phyloP scores from a whole-genome alignment of 2,888 invertebrate genomes.

The Phalera bucephala region DNA sequence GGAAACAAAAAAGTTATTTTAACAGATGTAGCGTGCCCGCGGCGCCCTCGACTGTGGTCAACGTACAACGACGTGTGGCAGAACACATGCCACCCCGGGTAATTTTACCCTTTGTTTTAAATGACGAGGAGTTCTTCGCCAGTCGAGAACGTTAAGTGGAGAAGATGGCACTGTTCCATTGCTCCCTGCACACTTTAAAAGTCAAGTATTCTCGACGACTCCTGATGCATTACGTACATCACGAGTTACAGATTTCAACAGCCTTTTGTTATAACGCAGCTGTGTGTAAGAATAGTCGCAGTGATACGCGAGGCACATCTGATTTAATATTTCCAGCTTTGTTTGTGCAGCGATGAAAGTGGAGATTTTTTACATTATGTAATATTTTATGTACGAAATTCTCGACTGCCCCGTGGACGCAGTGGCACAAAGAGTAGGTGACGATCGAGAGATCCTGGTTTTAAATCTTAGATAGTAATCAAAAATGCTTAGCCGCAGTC shows the following conservation, averaged over 20 bases:
- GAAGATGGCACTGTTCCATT: constrained; percentile 67
- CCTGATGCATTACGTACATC: too few relatives aligned
- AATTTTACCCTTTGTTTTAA: constrained; percentile 75
- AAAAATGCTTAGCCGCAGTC: too few relatives aligned
- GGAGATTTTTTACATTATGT: too few relatives aligned
- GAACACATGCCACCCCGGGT: constrained; percentile 47
- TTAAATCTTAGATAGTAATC: too few relatives aligned
- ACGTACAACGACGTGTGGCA: constrained; percentile 51
- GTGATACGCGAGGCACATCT: too few relatives aligned
- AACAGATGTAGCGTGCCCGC: constrained; percentile 40
- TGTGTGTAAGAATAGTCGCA: too few relatives aligned
- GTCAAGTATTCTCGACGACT: constrained; percentile 59
- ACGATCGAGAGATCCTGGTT: too few relatives aligned
- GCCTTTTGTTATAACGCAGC: constrained; percentile 60
- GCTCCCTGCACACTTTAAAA: constrained; percentile 58
- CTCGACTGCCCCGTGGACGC: too few relatives aligned
- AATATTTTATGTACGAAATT: neutral
- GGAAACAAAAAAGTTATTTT: constrained; percentile 30
- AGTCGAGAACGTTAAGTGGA: constrained; percentile 57
- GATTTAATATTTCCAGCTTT: too few relatives aligned
- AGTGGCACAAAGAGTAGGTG: too few relatives aligned
- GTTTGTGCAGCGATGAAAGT: too few relatives aligned
- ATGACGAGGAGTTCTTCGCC: constrained; percentile 64
- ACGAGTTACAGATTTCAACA: constrained; percentile 66
- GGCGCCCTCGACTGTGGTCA: constrained; percentile 62